These are phyloP conservation scores for Alauda arvensis DNA, from an alignment of 2,797 vertebrate genomes.

Conservation along the genomic window DNA sequence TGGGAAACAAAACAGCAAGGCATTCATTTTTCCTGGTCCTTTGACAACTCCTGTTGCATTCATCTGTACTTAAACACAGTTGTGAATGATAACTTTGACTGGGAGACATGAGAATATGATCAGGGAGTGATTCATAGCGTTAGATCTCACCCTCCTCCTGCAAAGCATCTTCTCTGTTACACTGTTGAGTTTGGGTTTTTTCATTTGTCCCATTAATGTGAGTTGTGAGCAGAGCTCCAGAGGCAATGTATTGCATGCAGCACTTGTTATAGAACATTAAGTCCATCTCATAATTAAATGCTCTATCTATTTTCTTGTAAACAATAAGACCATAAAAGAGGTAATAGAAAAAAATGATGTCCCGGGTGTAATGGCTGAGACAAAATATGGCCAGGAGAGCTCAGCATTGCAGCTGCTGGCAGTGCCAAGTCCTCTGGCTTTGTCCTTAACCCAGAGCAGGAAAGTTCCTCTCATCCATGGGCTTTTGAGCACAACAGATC, in stretches of 20 bases:
- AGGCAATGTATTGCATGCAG: slow-evolving; percentile 33
- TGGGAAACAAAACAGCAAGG: not conserved
- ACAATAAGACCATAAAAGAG: slow-evolving; percentile 59
- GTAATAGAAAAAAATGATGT: slow-evolving; percentile 51
- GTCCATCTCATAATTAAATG: slow-evolving; percentile 60
- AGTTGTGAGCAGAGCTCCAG: slow-evolving; percentile 49
- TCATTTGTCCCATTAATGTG: slow-evolving; percentile 31
- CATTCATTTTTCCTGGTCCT: not conserved
- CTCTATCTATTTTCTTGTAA: slow-evolving; percentile 65
- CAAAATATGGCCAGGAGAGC: slow-evolving; percentile 23
- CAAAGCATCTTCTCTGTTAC: not conserved
- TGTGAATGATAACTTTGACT: not conserved
- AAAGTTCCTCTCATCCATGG: not conserved
- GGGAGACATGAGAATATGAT: not conserved
- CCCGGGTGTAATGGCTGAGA: slow-evolving; percentile 15
- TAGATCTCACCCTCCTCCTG: not conserved
- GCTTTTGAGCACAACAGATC: slow-evolving; percentile 24
- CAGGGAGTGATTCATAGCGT: not conserved
- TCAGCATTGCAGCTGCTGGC: not conserved
- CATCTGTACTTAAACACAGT: not conserved
- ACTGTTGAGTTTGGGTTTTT: not conserved
- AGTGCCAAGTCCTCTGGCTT: slow-evolving; percentile 44
- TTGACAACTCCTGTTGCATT: not conserved
- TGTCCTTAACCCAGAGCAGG: slow-evolving; percentile 33
- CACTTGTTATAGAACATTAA: slow-evolving; percentile 61